phyloP scores from a whole-genome alignment of 2,888 invertebrate genomes.

The Gryllus longicercus region DNA sequence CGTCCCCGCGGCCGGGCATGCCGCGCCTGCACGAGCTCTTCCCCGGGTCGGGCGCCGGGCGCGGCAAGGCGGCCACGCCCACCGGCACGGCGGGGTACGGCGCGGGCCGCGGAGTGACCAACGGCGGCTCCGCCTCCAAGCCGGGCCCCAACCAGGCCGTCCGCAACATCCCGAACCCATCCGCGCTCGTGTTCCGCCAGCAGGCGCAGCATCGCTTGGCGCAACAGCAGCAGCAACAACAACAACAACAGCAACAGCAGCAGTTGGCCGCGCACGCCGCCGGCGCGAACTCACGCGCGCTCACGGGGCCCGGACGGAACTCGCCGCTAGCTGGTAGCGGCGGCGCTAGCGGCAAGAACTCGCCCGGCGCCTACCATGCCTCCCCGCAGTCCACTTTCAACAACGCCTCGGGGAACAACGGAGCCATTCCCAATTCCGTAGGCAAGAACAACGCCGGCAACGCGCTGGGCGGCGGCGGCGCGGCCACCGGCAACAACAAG shows the following conservation, averaged over 20 bases:
- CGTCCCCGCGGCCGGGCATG: conserved; percentile 35
- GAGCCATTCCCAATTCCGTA: background rate
- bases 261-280: no score
- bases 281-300: no score
- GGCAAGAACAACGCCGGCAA: conserved; percentile 20
- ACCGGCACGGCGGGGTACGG: conserved; percentile 29
- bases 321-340: background rate
- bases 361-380: no score
- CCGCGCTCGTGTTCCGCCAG: conserved; percentile 56
- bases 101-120: conserved; percentile 18
- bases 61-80: conserved; percentile 36
- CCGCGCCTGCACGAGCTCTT: conserved; percentile 52
- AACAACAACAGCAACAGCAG: background rate
- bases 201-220: conserved; percentile 39
- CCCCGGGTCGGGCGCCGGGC: conserved; percentile 36
- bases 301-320: background rate
- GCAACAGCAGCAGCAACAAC: background rate
- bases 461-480: background rate
- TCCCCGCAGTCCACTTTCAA: conserved; percentile 5
- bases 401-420: conserved; percentile 17
- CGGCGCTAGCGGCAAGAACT: background rate
- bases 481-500: background rate
- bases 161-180: conserved; percentile 62
- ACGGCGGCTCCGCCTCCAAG: conserved; percentile 39
- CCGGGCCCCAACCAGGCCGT: conserved; percentile 56